Base-by-base conservation (phyloP, 1,140 invertebrate species). In the Drosophila nannoptera region DNA sequence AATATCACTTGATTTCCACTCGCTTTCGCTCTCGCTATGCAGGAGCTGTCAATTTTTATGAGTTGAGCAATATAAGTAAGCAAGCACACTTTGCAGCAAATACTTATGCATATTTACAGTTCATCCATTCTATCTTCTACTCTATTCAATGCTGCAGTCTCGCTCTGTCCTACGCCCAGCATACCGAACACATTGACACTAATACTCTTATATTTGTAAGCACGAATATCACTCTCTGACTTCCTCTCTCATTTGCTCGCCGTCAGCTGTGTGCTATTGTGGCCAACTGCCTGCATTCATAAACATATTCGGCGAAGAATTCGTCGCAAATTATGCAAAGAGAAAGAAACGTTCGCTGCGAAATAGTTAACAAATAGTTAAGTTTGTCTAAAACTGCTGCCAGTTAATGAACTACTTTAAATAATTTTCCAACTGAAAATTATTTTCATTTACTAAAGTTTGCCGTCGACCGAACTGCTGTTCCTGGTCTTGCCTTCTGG, bases 391-490 rank as follows among this genome's bases (percentile, higher is more conserved):
- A 71, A 71, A 71, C 68, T 72, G 45, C 69, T 58, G 65, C 68
- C 80, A 86, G 73, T 84, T 84, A 84, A 84, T 84, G 80, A 84
- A 86, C 81, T 84, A 77, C 80, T 86, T 84, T 84, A 84, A 84
- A 84, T 84, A 84, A 84, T 84, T 84, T 76, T 76, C 65, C 80
- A 76, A 76, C 64, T 76, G 80, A 73, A 84, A 84, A 83, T 83
- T 76, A 83, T 83, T 83, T 84, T 77, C 80, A 80, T 84, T 84
- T 86, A 84, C 69, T 80, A 84, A 84, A 84, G 73, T 83, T 83
- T 83, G 73, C 42, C 73, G 69, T 75, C 64, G 50, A 64, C 43
- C 53, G 12, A 65, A 50, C 14, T 9, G 49, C 48, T 14, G 6
- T 49, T 29, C 7, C 3, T 22, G 22, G 8, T 31, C 46, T 4